A percentile compares a stretch with the other conserved stretches of the same genome.
Evolutionary conservation across 2,113 vertebrate genomes (phyloP).

Genomic region (Rhodinocichla rosea): DNA sequence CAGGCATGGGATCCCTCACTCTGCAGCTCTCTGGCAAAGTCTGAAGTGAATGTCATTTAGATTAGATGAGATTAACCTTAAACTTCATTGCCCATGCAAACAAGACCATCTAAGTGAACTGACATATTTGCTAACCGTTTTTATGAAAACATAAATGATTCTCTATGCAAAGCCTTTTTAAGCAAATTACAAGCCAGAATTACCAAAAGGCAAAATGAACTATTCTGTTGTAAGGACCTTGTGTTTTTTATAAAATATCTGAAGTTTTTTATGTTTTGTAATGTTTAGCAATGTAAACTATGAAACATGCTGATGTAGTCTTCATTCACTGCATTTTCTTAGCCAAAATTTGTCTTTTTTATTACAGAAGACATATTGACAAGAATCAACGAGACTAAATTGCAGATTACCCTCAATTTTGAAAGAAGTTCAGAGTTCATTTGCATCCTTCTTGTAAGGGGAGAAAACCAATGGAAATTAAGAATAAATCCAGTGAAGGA

Average conservation of each 20-base stretch:
- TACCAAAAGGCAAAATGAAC: not conserved
- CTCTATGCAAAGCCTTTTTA: conserved; percentile 11
- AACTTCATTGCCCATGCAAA: not conserved
- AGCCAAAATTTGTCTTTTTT: not conserved
- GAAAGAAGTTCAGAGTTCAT: not conserved
- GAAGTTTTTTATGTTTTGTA: not conserved
- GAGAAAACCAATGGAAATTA: not conserved
- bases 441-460: not conserved
- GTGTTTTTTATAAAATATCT: not conserved
- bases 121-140: not conserved
- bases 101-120: not conserved
- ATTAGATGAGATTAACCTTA: conserved; percentile 17
- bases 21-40: not conserved
- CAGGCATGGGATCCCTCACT: not conserved
- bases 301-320: not conserved
- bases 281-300: not conserved
- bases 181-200: not conserved
- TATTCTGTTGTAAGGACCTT: not conserved
- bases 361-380: not conserved
- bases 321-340: not conserved
- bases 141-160: not conserved
- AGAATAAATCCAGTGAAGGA: not conserved
- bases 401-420: not conserved
- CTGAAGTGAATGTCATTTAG: not conserved
- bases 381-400: not conserved